Conservation (phyloP, 64 coral and sea anemone species). For the Dendronephthya gigantea region DNA sequence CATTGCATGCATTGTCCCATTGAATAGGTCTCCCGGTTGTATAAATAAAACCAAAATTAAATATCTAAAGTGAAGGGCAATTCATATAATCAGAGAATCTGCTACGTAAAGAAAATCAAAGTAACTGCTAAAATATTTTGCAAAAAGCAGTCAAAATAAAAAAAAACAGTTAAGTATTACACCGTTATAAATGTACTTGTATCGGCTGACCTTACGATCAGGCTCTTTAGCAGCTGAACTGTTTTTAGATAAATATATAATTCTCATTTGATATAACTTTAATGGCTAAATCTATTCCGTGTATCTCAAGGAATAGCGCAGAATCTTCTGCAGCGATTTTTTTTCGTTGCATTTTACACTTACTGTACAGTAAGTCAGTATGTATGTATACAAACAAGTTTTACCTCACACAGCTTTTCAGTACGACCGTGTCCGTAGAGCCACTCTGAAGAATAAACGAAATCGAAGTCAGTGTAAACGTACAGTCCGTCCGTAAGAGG, state of each 20-base stretch:
- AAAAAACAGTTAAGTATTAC: not conserved
- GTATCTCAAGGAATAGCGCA: not conserved
- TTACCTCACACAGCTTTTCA: slow-evolving; percentile 21
- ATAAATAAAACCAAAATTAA: not conserved
- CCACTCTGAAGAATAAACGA: not conserved
- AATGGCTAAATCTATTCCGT: not conserved
- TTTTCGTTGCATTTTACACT: too few relatives aligned
- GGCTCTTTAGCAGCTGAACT: not conserved
- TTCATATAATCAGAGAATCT: too few relatives aligned
- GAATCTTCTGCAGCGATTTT: too few relatives aligned
- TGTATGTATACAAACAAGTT: not conserved
- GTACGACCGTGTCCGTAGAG: not conserved
- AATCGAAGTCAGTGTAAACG: not conserved
- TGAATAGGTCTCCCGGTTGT: too few relatives aligned
- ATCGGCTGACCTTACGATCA: not conserved
- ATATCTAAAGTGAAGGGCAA: too few relatives aligned
- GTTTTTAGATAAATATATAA: not conserved
- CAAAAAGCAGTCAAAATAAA: not conserved
- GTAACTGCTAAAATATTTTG: not conserved
- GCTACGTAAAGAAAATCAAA: not conserved
- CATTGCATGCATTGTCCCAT: not conserved
- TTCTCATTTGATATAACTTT: not conserved
- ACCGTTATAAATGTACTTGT: not conserved
- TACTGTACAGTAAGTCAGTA: not conserved
- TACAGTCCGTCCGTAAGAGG: not conserved